Conservation (phyloP, 2,888 invertebrate species). For the Acronicta aceris region DNA sequence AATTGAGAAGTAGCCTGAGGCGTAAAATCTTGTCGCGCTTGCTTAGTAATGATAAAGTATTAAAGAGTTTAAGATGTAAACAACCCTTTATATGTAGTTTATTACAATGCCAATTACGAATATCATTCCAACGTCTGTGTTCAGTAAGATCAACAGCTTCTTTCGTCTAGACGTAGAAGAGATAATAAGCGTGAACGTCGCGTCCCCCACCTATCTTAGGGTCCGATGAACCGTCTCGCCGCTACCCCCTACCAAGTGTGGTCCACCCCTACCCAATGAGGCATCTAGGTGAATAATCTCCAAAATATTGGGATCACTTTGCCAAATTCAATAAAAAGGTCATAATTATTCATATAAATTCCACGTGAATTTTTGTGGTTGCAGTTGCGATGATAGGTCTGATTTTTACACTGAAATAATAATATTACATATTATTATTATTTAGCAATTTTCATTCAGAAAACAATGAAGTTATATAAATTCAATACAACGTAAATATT, state of each 20-base stretch:
- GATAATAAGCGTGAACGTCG: conserved; percentile 66
- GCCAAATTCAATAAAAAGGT: conserved; percentile 18
- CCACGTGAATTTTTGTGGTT: conserved; percentile 11
- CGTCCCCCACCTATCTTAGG: conserved; percentile 55
- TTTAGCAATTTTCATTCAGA: background rate
- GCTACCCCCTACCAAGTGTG: conserved; percentile 49
- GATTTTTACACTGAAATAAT: background rate
- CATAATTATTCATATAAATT: conserved; percentile 16
- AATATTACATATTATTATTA: background rate
- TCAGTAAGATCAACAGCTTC: conserved; percentile 49
- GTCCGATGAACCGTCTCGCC: conserved; percentile 84
- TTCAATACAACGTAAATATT: too few relatives aligned
- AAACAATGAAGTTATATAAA: too few relatives aligned
- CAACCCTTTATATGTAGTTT: conserved; percentile 15
- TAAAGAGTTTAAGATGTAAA: conserved; percentile 2
- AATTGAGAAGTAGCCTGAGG: too few relatives aligned
- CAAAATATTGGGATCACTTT: conserved; percentile 41
- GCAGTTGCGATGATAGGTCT: background rate
- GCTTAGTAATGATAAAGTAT: too few relatives aligned
- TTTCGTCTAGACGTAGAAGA: conserved; percentile 69
- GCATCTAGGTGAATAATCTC: conserved; percentile 39
- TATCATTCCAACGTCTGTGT: conserved; percentile 24
- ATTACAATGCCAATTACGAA: conserved; percentile 32
- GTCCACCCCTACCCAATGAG: conserved; percentile 41
- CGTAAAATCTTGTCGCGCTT: background rate